A percentile compares a stretch with the other conserved stretches of the same genome.
These are phyloP conservation scores for Heliconius melpomene DNA, from an alignment of 1,140 invertebrate species.

Conservation along the genomic window DNA sequence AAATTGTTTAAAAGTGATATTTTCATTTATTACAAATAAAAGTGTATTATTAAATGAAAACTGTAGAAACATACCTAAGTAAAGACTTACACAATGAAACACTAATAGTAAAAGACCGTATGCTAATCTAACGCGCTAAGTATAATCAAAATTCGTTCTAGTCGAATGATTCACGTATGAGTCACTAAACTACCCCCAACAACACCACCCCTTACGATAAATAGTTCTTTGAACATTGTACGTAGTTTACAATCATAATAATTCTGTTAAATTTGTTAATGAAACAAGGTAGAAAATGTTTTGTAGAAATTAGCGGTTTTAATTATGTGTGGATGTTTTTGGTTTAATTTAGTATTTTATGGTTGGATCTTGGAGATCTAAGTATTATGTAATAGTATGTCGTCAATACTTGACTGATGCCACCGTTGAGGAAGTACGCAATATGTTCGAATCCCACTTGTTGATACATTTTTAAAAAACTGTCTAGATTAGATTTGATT, in stretches of 20 bases:
- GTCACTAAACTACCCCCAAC: slow-evolving; percentile 44
- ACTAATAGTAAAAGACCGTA: not conserved
- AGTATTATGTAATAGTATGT: no score
- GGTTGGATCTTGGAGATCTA: no score
- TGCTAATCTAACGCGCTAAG: not conserved
- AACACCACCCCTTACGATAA: slow-evolving; percentile 36
- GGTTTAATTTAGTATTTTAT: no score
- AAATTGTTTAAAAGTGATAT: no score
- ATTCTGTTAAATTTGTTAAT: slow-evolving; percentile 27
- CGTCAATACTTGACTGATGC: no score
- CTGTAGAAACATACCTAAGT: no score
- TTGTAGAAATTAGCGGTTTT: not conserved
- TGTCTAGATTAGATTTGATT: no score
- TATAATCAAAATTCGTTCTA: slow-evolving; percentile 19
- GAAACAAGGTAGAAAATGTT: not conserved
- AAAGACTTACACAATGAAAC: not conserved
- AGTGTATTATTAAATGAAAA: no score
- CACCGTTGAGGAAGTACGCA: no score
- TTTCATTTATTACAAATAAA: no score
- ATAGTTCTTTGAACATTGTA: slow-evolving; percentile 33
- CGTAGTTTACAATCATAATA: slow-evolving; percentile 2
- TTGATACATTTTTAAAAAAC: no score
- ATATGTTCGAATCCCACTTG: no score
- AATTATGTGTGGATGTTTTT: not conserved
- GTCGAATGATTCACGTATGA: slow-evolving; percentile 49